These are phyloP conservation scores for Crematogaster levior DNA, from an alignment of 2,888 invertebrate species.

Conservation along the genomic window DNA sequence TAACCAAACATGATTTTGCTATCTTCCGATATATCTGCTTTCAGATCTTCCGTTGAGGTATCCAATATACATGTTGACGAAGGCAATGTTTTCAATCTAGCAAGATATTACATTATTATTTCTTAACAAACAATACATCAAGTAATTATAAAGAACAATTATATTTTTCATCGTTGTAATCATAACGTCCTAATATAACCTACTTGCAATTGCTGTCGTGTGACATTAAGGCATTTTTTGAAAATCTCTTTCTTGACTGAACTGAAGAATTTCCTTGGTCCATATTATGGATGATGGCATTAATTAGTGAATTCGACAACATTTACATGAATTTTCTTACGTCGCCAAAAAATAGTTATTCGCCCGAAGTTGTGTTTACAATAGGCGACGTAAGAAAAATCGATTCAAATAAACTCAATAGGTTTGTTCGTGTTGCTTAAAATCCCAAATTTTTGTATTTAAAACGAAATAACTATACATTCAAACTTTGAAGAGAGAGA, in stretches of 20 bases:
- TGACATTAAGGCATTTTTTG: constrained; percentile 41
- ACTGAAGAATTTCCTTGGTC: constrained; percentile 67
- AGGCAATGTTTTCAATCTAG: constrained; percentile 59
- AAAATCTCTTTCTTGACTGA: constrained; percentile 59
- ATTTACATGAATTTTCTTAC: constrained; percentile 73
- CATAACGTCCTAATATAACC: constrained; percentile 25
- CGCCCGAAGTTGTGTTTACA: constrained; percentile 48
- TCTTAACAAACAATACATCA: background rate
- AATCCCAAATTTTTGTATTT: background rate
- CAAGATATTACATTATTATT: constrained; percentile 21
- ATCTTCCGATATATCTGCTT: background rate
- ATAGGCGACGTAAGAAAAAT: constrained; percentile 49
- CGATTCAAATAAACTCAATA: constrained; percentile 23
- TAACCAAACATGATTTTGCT: constrained; percentile 1
- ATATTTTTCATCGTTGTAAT: background rate
- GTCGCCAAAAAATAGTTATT: constrained; percentile 57
- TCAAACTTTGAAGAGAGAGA: no score
- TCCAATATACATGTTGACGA: constrained; percentile 66
- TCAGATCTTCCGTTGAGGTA: constrained; percentile 26
- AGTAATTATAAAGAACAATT: background rate
- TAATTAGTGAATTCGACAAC: constrained; percentile 64
- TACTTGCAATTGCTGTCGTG: constrained; percentile 74
- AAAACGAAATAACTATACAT: background rate
- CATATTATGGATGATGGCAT: constrained; percentile 68
- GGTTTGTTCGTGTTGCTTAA: background rate